A percentile compares a stretch with the other conserved stretches of the same genome.
Conservation (phyloP, 2,888 invertebrate genomes). For the Microctonus brassicae region DNA sequence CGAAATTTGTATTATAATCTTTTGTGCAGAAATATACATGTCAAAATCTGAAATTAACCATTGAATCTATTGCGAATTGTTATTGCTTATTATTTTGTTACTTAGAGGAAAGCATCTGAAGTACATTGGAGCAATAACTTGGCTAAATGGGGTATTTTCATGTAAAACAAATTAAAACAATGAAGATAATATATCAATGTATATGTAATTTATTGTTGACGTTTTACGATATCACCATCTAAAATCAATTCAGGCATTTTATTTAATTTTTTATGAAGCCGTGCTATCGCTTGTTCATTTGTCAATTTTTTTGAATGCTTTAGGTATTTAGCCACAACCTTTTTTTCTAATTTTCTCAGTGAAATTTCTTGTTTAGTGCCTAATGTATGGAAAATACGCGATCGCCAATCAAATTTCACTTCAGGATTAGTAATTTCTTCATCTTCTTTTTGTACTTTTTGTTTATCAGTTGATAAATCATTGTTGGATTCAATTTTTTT, state of each 20-base stretch:
- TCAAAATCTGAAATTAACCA: no score
- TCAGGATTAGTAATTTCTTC: constrained; percentile 38
- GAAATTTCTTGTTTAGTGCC: constrained; percentile 75
- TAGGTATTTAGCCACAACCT: constrained; percentile 78
- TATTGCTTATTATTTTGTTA: no score
- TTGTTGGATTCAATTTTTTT: constrained; percentile 50
- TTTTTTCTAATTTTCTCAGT: constrained; percentile 82
- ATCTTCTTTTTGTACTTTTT: constrained; percentile 37
- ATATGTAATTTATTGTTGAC: no score
- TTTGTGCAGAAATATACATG: no score
- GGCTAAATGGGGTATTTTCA: no score
- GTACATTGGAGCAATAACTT: no score
- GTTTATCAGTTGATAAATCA: constrained; percentile 23
- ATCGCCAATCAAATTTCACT: constrained; percentile 59
- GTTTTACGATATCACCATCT: constrained; percentile 74
- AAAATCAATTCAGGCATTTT: constrained; percentile 77
- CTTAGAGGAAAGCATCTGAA: no score
- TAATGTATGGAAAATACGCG: constrained; percentile 55
- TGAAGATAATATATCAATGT: background rate
- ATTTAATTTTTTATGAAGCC: constrained; percentile 80
- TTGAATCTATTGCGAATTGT: no score
- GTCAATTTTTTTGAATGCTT: constrained; percentile 71
- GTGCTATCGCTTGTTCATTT: constrained; percentile 77
- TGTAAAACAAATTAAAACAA: no score
- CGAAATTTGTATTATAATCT: no score